These are phyloP conservation scores for Alosa sapidissima DNA, from an alignment of 2,797 vertebrate species.

Conservation along the genomic window DNA sequence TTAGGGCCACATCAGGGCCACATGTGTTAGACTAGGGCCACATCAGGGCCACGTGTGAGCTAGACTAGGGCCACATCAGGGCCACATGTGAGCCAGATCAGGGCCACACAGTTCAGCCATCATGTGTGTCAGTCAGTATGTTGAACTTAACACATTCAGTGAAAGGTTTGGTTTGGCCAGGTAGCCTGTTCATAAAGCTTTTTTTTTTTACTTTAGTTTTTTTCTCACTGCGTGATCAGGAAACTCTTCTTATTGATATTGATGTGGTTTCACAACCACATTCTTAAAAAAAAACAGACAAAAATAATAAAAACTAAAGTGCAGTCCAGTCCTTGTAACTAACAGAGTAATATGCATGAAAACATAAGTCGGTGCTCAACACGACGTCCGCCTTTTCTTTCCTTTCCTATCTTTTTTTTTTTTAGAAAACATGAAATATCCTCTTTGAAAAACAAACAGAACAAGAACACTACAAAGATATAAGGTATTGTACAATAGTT, in stretches of 20 bases:
- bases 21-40: background rate
- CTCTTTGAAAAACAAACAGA: conserved; percentile 48
- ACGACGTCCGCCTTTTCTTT: background rate
- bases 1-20: no score
- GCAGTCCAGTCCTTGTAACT: conserved; percentile 65
- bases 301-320: conserved; percentile 53
- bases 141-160: background rate
- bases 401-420: conserved; percentile 46
- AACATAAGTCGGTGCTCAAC: conserved; percentile 8
- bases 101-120: background rate
- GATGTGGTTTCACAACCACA: background rate
- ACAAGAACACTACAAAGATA: conserved; percentile 56
- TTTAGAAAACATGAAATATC: conserved; percentile 62
- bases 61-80: no score
- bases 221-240: background rate
- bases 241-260: background rate
- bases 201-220: background rate
- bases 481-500: conserved; percentile 68
- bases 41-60: background rate
- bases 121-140: background rate
- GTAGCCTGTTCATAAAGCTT: background rate
- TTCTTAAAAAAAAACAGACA: background rate
- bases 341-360: conserved; percentile 59
- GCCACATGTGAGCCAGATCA: background rate
- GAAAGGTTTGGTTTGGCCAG: background rate